phyloP scores from a whole-genome alignment of 1,140 invertebrate genomes.

The Lucilia sericata region DNA sequence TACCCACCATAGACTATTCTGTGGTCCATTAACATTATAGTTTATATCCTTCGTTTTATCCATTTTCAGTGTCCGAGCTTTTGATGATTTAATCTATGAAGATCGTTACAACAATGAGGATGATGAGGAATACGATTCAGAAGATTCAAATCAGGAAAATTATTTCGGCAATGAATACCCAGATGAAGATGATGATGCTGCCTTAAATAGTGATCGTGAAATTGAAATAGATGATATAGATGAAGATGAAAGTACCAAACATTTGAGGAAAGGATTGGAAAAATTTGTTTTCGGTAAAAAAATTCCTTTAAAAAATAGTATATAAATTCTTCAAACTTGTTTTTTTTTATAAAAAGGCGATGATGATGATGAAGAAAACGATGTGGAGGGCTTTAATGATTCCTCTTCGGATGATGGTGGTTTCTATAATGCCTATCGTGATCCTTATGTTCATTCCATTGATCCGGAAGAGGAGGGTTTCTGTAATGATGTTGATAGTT shows the following conservation, averaged over 20 bases:
- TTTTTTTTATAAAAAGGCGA: background rate
- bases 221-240: slow-evolving; percentile 59
- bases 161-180: slow-evolving; percentile 72
- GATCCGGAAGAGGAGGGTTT: slow-evolving; percentile 64
- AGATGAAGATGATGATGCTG: slow-evolving; percentile 68
- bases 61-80: slow-evolving; percentile 59
- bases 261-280: slow-evolving; percentile 28
- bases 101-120: slow-evolving; percentile 52
- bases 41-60: too few species aligned
- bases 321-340: background rate
- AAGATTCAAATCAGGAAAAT: slow-evolving; percentile 71
- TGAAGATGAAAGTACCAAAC: slow-evolving; percentile 50
- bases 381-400: background rate
- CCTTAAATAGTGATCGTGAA: slow-evolving; percentile 53
- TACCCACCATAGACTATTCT: too few species aligned
- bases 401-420: slow-evolving; percentile 67
- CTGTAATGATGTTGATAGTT: slow-evolving; percentile 69
- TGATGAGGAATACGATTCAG: slow-evolving; percentile 63
- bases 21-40: too few species aligned
- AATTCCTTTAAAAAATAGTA: background rate
- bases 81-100: slow-evolving; percentile 59
- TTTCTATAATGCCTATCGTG: slow-evolving; percentile 57
- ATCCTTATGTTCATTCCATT: slow-evolving; percentile 67
- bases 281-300: slow-evolving; percentile 61
- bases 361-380: slow-evolving; percentile 49